These are phyloP conservation scores for Thunnus thynnus DNA, from an alignment of 2,113 vertebrate genomes.

Conservation along the genomic window DNA sequence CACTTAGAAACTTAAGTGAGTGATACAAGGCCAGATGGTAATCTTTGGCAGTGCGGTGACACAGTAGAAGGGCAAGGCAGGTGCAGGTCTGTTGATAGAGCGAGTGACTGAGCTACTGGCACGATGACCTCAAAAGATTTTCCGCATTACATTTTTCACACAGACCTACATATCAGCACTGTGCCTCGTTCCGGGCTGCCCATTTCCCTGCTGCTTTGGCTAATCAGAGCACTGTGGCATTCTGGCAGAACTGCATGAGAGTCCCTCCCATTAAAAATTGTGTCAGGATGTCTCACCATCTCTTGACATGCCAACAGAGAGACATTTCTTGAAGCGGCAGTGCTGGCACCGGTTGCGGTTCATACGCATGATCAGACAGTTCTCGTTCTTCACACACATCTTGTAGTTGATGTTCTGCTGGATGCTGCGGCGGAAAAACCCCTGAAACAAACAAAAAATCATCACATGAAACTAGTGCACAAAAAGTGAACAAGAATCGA, in stretches of 20 bases:
- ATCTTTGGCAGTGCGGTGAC: constrained; percentile 37
- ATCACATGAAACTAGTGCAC: constrained; percentile 1
- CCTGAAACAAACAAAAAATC: constrained; percentile 70
- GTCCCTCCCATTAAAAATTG: constrained; percentile 41
- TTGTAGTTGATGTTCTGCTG: constrained; percentile 90
- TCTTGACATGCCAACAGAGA: constrained; percentile 88
- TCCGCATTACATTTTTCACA: constrained; percentile 67
- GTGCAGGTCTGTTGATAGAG: constrained; percentile 49
- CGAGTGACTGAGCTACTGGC: constrained; percentile 72
- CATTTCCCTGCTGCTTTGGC: constrained; percentile 50
- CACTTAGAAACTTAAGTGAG: constrained; percentile 59
- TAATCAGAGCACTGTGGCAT: constrained; percentile 67
- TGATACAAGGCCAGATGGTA: constrained; percentile 53
- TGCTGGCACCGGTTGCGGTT: constrained; percentile 89
- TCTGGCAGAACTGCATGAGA: constrained; percentile 27
- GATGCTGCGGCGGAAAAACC: constrained; percentile 89
- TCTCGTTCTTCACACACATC: constrained; percentile 89
- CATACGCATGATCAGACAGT: constrained; percentile 88
- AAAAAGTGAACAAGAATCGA: neutral
- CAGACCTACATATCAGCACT: constrained; percentile 61
- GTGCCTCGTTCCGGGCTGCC: constrained; percentile 27
- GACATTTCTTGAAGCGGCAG: constrained; percentile 89
- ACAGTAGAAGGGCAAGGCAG: constrained; percentile 43
- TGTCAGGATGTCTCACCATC: constrained; percentile 84
- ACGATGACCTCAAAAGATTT: constrained; percentile 76